phyloP scores from a whole-genome alignment of 2,113 vertebrate species.

The Aleadryas rufinucha region DNA sequence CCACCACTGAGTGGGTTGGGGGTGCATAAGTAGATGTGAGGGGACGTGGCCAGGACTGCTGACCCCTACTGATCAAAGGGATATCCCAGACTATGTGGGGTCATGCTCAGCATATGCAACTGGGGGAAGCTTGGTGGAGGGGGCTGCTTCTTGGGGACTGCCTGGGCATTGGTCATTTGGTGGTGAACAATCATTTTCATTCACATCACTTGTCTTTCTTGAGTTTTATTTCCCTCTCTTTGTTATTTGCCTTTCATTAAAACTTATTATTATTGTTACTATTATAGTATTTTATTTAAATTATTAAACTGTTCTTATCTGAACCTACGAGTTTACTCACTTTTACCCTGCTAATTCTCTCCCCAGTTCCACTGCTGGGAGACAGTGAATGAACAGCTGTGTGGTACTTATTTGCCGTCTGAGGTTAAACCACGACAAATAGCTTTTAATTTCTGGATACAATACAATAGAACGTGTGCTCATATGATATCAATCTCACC shows the following conservation, averaged over 20 bases:
- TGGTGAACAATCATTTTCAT: not conserved
- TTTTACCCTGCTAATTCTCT: not conserved
- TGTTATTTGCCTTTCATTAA: not conserved
- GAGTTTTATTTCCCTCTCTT: not conserved
- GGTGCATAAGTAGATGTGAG: not conserved
- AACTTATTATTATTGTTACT: not conserved
- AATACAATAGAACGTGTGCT: not conserved
- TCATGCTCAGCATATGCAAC: not conserved
- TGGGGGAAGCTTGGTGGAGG: not conserved
- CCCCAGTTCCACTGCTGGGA: not conserved
- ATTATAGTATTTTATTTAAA: not conserved
- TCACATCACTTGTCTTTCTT: not conserved
- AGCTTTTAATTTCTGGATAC: slow-evolving; percentile 26
- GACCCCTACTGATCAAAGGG: not conserved
- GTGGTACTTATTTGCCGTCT: not conserved
- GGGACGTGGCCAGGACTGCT: not conserved
- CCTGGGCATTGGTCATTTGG: fast-evolving
- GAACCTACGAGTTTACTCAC: not conserved
- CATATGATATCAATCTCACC: not conserved
- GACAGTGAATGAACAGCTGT: not conserved
- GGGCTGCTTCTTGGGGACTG: not conserved
- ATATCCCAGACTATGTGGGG: not conserved
- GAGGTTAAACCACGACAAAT: not conserved
- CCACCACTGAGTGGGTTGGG: not conserved
- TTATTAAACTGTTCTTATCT: not conserved